phyloP scores from a whole-genome alignment of 2,797 vertebrate genomes.

The Gymnopithys bicolor region DNA sequence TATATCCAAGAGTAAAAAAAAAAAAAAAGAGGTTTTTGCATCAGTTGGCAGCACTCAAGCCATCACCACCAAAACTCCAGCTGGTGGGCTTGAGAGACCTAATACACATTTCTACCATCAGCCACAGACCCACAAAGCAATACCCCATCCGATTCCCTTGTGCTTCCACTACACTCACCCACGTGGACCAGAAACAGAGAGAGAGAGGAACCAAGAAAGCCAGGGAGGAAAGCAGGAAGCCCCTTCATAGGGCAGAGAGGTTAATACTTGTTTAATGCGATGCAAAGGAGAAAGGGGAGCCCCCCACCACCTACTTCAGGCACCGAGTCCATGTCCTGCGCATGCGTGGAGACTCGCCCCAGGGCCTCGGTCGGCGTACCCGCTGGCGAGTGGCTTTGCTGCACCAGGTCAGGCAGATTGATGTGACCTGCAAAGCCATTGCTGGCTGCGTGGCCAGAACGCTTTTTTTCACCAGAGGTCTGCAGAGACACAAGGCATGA shows the following conservation, averaged over 20 bases:
- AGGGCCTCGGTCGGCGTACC: conserved; percentile 88
- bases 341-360: conserved; percentile 85
- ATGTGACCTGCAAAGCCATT: conserved; percentile 91
- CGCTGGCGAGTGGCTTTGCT: conserved; percentile 91
- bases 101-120: not conserved
- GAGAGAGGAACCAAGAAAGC: conserved; percentile 9
- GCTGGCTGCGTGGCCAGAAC: conserved; percentile 89
- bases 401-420: conserved; percentile 97
- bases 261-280: conserved; percentile 41
- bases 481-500: conserved; percentile 82
- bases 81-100: not conserved
- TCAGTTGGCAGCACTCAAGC: not conserved
- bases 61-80: not conserved
- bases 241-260: not conserved
- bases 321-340: conserved; percentile 88
- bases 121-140: not conserved
- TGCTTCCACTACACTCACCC: not conserved
- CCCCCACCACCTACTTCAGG: conserved; percentile 85
- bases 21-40: not conserved
- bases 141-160: fast-evolving
- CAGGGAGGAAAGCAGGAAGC: not conserved
- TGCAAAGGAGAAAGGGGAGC: conserved; percentile 25
- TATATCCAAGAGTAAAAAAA: not conserved
- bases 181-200: not conserved
- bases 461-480: conserved; percentile 90